phyloP scores from a whole-genome alignment of 2,888 invertebrate species.

The Apamea anceps region DNA sequence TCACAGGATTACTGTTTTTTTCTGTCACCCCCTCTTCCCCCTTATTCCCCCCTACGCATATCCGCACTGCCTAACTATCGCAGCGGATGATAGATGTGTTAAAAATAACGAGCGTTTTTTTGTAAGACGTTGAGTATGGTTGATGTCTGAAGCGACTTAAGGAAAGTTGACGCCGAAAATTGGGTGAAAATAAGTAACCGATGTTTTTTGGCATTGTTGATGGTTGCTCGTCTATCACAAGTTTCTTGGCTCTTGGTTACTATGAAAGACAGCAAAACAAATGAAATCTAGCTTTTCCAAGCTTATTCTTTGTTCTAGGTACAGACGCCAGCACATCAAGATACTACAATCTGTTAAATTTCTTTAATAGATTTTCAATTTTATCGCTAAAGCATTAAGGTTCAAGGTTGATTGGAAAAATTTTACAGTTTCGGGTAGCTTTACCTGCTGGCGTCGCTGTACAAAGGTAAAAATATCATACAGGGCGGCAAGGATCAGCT shows the following conservation, averaged over 20 bases:
- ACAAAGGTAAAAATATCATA: too few species aligned
- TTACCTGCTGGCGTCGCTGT: too few species aligned
- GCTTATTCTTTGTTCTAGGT: too few species aligned
- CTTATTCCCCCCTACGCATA: slow-evolving; percentile 41
- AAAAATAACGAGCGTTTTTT: slow-evolving; percentile 51
- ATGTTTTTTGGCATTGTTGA: neutral
- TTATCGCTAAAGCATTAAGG: too few species aligned
- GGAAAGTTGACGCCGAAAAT: slow-evolving; percentile 29
- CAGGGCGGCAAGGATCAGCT: too few species aligned
- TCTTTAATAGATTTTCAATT: too few species aligned
- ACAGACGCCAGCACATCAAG: too few species aligned
- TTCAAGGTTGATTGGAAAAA: too few species aligned
- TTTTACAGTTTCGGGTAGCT: too few species aligned
- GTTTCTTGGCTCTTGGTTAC: neutral
- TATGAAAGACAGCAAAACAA: neutral
- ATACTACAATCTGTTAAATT: too few species aligned
- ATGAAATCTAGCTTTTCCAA: neutral
- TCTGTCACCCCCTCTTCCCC: neutral
- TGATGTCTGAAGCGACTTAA: slow-evolving; percentile 4
- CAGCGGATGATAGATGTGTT: slow-evolving; percentile 52
- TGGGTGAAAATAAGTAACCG: neutral
- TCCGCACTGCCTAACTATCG: slow-evolving; percentile 47
- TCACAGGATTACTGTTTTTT: slow-evolving; percentile 55
- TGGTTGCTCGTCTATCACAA: too few species aligned
- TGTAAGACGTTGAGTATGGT: slow-evolving; percentile 26